Percentiles rank a stretch among this genome's conserved stretches.
These are phyloP conservation scores for Gonocerus acuteangulatus DNA, from an alignment of 2,888 invertebrate genomes.

Conservation along the genomic window DNA sequence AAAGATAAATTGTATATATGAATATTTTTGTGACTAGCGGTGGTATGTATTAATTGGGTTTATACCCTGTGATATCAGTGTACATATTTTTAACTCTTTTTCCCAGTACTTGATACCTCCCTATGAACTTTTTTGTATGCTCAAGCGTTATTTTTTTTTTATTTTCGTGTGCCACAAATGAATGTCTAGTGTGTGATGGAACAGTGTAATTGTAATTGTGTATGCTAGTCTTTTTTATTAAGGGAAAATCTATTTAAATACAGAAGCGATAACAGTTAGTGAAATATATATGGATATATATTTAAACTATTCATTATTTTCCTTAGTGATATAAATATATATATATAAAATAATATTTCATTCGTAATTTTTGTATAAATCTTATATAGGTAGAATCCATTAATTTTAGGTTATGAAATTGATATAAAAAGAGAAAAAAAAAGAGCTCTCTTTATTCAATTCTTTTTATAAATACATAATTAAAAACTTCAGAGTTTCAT, in stretches of 20 bases:
- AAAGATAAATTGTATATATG: conserved; percentile 31
- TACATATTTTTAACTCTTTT: conserved; percentile 15
- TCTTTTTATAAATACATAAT: neutral
- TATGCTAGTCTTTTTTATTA: conserved; percentile 33
- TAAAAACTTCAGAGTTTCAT: neutral
- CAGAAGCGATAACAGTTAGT: conserved; percentile 11
- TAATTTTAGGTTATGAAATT: conserved; percentile 14
- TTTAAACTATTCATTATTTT: conserved; percentile 19
- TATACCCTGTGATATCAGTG: conserved; percentile 22
- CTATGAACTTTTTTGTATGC: conserved; percentile 16
- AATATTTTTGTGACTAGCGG: conserved; percentile 25
- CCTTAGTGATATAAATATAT: conserved; percentile 18
- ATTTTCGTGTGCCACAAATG: conserved; percentile 24
- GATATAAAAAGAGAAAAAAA: neutral
- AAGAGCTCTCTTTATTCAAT: conserved; percentile 1
- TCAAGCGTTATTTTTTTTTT: conserved; percentile 15
- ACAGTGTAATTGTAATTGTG: conserved; percentile 24
- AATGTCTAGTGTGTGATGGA: conserved; percentile 25
- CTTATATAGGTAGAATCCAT: conserved; percentile 2
- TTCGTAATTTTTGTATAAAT: conserved; percentile 25
- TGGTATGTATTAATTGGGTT: conserved; percentile 21
- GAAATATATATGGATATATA: conserved; percentile 5
- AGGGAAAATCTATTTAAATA: conserved; percentile 14
- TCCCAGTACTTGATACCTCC: conserved; percentile 7
- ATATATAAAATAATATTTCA: conserved; percentile 16